Conservation (phyloP, 2,888 invertebrate species). For the Aphidoletes aphidimyza region DNA sequence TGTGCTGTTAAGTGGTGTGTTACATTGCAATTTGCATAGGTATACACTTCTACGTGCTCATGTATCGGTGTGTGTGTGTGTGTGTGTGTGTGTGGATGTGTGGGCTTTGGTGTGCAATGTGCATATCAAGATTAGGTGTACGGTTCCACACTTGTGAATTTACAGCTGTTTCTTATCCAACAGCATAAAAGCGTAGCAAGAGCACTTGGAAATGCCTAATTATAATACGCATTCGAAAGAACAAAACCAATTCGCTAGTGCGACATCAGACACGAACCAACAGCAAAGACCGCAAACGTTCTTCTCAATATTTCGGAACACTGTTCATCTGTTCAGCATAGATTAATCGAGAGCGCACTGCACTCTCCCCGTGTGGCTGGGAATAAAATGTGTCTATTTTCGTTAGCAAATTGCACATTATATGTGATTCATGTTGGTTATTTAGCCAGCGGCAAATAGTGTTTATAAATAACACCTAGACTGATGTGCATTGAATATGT, state of each 20-base stretch:
- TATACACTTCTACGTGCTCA: too few species aligned
- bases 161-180: constrained; percentile 8
- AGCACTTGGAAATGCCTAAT: constrained; percentile 41
- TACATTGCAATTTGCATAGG: neutral
- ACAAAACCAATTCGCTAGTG: neutral
- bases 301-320: neutral
- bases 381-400: constrained; percentile 27
- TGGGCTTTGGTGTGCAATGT: neutral
- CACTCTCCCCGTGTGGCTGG: neutral
- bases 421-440: constrained; percentile 1
- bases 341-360: neutral
- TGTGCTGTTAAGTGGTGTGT: neutral
- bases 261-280: constrained; percentile 32
- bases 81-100: too few species aligned
- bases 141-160: neutral
- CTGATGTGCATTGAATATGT: neutral
- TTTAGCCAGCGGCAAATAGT: neutral
- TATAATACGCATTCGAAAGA: constrained; percentile 41
- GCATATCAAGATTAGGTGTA: neutral
- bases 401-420: constrained; percentile 31
- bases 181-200: constrained; percentile 18
- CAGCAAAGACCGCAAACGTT: too few species aligned
- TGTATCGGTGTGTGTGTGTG: too few species aligned
- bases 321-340: neutral
- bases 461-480: constrained; percentile 32